These are phyloP conservation scores for Rattus rattus DNA, from an alignment of 2,113 vertebrate species.

Conservation along the genomic window DNA sequence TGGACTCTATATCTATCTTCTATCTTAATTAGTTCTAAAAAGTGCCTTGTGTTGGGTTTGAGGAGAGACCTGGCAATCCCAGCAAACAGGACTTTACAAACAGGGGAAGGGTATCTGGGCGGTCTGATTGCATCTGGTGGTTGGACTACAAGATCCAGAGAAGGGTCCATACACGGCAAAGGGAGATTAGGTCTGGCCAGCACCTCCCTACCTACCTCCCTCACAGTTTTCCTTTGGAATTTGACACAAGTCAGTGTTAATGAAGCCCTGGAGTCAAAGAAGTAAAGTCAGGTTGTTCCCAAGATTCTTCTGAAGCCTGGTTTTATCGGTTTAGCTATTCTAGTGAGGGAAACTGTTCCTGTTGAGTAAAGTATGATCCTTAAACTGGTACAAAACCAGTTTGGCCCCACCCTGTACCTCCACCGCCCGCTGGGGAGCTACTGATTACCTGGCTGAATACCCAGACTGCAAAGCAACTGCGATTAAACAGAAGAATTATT, in stretches of 20 bases:
- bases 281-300: conserved; percentile 43
- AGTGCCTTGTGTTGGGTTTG: not conserved
- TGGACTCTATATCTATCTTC: not conserved
- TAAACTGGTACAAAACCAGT: conserved; percentile 48
- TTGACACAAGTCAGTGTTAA: conserved; percentile 49
- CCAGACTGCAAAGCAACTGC: not conserved
- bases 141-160: not conserved
- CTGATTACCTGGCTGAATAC: conserved; percentile 49
- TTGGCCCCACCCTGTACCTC: not conserved
- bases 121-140: not conserved
- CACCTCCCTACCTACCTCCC: not conserved
- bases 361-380: not conserved
- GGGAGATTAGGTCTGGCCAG: not conserved
- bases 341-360: conserved; percentile 24
- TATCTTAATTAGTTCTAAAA: not conserved
- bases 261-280: conserved; percentile 8
- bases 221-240: conserved; percentile 39
- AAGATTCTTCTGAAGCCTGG: conserved; percentile 41
- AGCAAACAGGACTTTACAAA: not conserved
- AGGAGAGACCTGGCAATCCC: not conserved
- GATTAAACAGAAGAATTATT: conserved; percentile 11
- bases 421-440: not conserved
- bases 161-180: conserved; percentile 14
- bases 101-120: accelerated
- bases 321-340: conserved; percentile 42